A percentile compares a stretch with the other conserved stretches of the same genome.
These are phyloP conservation scores for Drepana falcataria DNA, from an alignment of 2,888 invertebrate genomes.

Conservation along the genomic window DNA sequence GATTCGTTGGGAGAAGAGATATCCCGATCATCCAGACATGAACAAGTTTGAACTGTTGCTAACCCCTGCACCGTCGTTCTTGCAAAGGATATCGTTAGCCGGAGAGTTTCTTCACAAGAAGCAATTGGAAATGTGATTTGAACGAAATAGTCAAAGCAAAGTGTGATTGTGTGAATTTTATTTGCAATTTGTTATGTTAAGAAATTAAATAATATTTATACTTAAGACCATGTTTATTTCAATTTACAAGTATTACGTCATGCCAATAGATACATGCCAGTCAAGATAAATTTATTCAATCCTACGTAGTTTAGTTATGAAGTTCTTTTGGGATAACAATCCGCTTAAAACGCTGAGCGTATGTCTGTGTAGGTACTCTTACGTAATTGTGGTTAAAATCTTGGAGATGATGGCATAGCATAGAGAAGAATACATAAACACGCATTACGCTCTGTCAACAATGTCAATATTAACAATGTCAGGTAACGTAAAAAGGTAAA, in stretches of 20 bases:
- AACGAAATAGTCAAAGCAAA: neutral
- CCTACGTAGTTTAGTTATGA: too few species aligned
- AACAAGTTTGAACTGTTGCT: conserved; percentile 83
- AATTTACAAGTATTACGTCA: too few species aligned
- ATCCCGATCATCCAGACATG: conserved; percentile 79
- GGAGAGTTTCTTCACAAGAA: conserved; percentile 84
- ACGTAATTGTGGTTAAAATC: neutral
- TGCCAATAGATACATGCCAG: too few species aligned
- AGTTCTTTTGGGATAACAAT: too few species aligned
- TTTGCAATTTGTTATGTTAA: conserved; percentile 1
- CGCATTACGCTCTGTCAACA: neutral
- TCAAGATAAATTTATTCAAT: too few species aligned
- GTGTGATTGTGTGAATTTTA: conserved; percentile 5
- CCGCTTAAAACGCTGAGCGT: too few species aligned
- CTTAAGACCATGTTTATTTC: neutral
- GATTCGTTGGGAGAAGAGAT: conserved; percentile 80
- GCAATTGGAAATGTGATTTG: conserved; percentile 48
- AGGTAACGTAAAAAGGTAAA: conserved; percentile 21
- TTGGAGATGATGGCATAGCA: neutral
- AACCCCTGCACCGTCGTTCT: conserved; percentile 89
- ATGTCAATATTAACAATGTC: conserved; percentile 9
- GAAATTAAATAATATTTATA: neutral
- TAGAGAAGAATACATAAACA: neutral
- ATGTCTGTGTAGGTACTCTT: too few species aligned
- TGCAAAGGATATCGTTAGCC: conserved; percentile 86